Conservation (phyloP, 2,888 invertebrate species). For the Tetranychus truncatus region DNA sequence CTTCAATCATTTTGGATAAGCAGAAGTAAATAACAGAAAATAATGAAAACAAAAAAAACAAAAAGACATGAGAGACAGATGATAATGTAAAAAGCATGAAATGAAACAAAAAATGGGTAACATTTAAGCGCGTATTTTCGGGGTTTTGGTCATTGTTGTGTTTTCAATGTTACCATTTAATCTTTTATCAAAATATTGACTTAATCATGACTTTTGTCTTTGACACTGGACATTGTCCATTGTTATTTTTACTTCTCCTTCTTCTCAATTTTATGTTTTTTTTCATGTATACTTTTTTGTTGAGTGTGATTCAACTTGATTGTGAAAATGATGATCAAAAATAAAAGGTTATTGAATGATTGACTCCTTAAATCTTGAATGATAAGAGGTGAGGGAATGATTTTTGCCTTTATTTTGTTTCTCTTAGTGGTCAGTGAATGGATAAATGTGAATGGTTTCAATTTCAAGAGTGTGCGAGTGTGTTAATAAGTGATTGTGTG, state of each 20-base stretch:
- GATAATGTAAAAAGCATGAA: no score
- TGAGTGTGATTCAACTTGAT: neutral
- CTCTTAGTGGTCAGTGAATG: no score
- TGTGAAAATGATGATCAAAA: no score
- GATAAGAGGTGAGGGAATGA: neutral
- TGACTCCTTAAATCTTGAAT: neutral
- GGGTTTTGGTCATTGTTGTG: neutral
- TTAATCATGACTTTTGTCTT: neutral
- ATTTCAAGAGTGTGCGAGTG: neutral
- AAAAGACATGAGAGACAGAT: no score
- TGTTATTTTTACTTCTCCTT: neutral
- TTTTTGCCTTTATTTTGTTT: no score
- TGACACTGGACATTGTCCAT: neutral
- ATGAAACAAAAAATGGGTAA: no score
- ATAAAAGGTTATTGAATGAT: no score
- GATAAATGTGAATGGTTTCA: neutral
- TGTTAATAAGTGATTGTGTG: constrained; percentile 7
- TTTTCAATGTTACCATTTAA: neutral
- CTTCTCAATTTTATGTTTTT: neutral
- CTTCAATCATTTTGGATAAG: neutral
- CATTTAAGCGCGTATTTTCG: no score
- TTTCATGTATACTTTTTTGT: neutral
- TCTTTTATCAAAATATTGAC: neutral
- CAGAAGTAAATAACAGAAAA: neutral
- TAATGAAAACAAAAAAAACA: neutral